A percentile compares a stretch with the other conserved stretches of the same genome.
phyloP scores from a whole-genome alignment of 2,113 vertebrate species.

The Python bivittatus region DNA sequence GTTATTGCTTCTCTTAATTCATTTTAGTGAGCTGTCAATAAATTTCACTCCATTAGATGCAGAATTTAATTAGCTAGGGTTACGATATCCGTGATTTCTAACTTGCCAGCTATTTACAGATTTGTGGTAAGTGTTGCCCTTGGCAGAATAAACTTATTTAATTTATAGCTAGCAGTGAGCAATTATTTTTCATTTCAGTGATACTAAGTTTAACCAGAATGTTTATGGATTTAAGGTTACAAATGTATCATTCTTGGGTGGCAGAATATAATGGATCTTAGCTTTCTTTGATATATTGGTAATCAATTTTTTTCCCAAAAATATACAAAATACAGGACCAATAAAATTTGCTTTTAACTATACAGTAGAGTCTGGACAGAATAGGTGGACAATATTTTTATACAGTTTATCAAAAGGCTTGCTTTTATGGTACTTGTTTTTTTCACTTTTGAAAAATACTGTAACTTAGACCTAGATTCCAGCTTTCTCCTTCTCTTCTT shows the following conservation, averaged over 20 bases:
- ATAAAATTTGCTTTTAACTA: neutral
- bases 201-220: slow-evolving; percentile 48
- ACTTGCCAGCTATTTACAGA: slow-evolving; percentile 63
- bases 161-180: slow-evolving; percentile 57
- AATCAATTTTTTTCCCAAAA: neutral
- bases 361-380: neutral
- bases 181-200: slow-evolving; percentile 64
- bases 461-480: neutral
- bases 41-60: slow-evolving; percentile 69
- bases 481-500: neutral
- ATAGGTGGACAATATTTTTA: neutral
- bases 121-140: slow-evolving; percentile 64
- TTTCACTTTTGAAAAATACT: neutral
- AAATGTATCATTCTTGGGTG: neutral
- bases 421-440: neutral
- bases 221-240: slow-evolving; percentile 46
- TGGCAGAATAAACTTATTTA: slow-evolving; percentile 66
- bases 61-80: slow-evolving; percentile 72
- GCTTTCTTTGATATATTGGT: neutral
- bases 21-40: slow-evolving; percentile 72
- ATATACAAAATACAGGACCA: neutral
- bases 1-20: slow-evolving; percentile 67
- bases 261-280: neutral
- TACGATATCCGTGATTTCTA: slow-evolving; percentile 68
- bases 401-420: neutral